Percentiles rank a stretch among this genome's conserved stretches.
Conservation (phyloP, 1,140 invertebrate species). For the Tigriopus japonicus region DNA sequence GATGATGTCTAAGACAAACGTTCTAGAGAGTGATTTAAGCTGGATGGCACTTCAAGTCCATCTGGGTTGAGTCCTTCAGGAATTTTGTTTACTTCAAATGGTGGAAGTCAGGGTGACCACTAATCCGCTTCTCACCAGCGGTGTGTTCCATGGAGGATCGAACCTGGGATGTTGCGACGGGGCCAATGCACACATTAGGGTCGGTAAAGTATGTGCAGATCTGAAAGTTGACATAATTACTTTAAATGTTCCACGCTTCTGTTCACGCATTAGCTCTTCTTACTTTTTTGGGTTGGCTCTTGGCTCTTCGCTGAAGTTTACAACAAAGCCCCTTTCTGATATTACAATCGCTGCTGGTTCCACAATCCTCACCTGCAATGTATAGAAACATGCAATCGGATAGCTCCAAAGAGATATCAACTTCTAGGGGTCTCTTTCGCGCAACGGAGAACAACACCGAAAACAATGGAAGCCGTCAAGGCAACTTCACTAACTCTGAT, state of each 20-base stretch:
- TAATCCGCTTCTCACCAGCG: conserved; percentile 8
- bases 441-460: too few species aligned
- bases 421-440: too few species aligned
- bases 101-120: conserved; percentile 12
- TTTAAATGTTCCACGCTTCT: conserved; percentile 6
- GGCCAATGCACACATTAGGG: conserved; percentile 64
- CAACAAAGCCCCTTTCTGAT: conserved; percentile 65
- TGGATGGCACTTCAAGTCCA: background rate
- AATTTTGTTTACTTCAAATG: background rate
- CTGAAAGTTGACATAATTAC: conserved; percentile 25
- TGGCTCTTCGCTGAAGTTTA: conserved; percentile 60
- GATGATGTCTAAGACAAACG: too few species aligned
- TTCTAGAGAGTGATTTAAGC: too few species aligned
- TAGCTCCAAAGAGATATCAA: too few species aligned
- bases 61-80: background rate
- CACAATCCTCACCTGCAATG: conserved; percentile 51
- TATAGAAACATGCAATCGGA: background rate
- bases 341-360: conserved; percentile 63
- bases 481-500: too few species aligned
- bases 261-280: conserved; percentile 15
- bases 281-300: conserved; percentile 60
- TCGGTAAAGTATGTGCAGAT: conserved; percentile 78
- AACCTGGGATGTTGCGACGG: conserved; percentile 34
- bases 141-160: conserved; percentile 6
- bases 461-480: too few species aligned